Percentiles rank a stretch among this genome's conserved stretches.
Conservation (phyloP, 2,797 vertebrate species). For the Holocentrus rufus region DNA sequence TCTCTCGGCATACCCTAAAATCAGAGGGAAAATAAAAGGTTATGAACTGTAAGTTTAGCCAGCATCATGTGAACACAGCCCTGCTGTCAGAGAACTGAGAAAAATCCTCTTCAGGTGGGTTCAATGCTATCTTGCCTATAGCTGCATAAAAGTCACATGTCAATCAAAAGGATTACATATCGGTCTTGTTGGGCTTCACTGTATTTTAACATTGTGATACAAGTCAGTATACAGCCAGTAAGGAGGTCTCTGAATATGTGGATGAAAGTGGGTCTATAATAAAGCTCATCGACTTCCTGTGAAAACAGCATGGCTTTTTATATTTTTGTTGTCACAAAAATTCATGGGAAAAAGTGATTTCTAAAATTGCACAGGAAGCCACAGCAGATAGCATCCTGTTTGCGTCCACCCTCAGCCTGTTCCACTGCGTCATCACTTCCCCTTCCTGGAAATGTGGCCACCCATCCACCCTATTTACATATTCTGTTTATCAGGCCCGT, state of each 20-base stretch:
- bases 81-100: background rate
- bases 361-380: conserved; percentile 81
- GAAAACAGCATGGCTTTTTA: conserved; percentile 21
- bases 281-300: background rate
- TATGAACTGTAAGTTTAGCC: conserved; percentile 23
- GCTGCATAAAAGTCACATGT: background rate
- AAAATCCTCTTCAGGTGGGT: background rate
- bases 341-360: conserved; percentile 76
- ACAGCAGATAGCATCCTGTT: conserved; percentile 84
- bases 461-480: conserved; percentile 75
- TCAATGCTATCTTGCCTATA: background rate
- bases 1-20: conserved; percentile 72
- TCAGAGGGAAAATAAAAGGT: conserved; percentile 42
- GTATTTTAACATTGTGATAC: background rate
- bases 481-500: conserved; percentile 54
- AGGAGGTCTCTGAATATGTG: background rate
- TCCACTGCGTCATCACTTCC: conserved; percentile 82
- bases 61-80: background rate
- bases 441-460: conserved; percentile 82
- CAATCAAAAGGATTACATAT: background rate
- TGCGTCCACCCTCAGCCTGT: conserved; percentile 74
- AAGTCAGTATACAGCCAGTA: background rate
- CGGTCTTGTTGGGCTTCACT: background rate
- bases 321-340: conserved; percentile 59
- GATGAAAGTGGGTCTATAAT: conserved; percentile 2